Conservation (phyloP, 2,888 invertebrate genomes). For the Onchidella celtica region DNA sequence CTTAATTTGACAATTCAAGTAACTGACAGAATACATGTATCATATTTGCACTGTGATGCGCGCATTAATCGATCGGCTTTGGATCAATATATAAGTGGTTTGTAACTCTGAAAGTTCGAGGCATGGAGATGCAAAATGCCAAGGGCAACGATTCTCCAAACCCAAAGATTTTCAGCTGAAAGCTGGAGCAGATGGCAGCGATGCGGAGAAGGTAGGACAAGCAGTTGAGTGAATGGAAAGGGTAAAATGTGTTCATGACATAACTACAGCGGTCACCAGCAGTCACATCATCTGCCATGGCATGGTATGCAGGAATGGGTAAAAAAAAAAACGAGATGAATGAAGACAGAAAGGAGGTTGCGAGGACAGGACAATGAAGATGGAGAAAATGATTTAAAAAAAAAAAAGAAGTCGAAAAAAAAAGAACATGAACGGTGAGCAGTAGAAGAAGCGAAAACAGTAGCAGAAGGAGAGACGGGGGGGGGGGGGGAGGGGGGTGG, state of each 20-base stretch:
- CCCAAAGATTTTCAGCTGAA: background rate
- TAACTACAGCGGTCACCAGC: too few relatives aligned
- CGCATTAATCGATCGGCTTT: too few relatives aligned
- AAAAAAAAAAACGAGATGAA: background rate
- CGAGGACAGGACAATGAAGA: background rate
- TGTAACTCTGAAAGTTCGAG: too few relatives aligned
- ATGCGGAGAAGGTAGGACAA: too few relatives aligned
- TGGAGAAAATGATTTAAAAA: background rate
- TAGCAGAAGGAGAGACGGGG: background rate
- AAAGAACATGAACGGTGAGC: conserved; percentile 23
- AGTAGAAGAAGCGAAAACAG: background rate
- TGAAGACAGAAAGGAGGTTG: conserved; percentile 5
- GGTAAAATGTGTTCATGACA: too few relatives aligned
- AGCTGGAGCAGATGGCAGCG: background rate
- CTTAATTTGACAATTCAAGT: too few relatives aligned
- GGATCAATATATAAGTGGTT: too few relatives aligned
- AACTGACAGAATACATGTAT: too few relatives aligned
- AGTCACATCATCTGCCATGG: background rate
- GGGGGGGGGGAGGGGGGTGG: background rate
- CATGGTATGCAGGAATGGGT: background rate
- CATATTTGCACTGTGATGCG: too few relatives aligned
- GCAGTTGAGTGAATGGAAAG: too few relatives aligned
- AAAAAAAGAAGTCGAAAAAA: conserved; percentile 18
- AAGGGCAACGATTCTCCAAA: too few relatives aligned
- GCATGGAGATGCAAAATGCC: too few relatives aligned